phyloP scores from a whole-genome alignment of 2,113 vertebrate species.

The Callipepla californica region DNA sequence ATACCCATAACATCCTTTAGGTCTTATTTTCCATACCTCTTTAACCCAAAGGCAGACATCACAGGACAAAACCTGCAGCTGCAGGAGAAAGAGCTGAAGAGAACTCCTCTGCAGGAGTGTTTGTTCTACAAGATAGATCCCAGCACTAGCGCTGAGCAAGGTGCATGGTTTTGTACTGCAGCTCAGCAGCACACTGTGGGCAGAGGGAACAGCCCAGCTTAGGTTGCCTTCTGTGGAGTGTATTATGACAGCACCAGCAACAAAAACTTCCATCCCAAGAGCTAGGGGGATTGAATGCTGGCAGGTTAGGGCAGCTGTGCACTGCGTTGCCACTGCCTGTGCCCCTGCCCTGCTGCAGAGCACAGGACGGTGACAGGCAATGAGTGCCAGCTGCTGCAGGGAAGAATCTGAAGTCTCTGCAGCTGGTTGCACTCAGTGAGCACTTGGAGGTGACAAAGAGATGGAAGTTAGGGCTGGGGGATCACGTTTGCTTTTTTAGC shows the following conservation, averaged over 20 bases:
- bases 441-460: background rate
- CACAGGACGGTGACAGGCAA: background rate
- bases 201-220: background rate
- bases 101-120: background rate
- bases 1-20: constrained; percentile 26
- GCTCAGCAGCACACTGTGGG: background rate
- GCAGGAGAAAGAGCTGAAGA: background rate
- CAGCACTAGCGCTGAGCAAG: background rate
- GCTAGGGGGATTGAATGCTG: background rate
- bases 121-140: background rate
- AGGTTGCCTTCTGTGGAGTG: background rate
- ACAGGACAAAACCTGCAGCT: background rate
- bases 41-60: background rate
- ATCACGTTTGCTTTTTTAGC: background rate
- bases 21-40: background rate
- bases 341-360: background rate
- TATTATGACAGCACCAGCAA: background rate
- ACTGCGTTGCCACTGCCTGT: background rate
- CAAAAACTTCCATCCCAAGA: background rate
- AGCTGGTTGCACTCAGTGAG: background rate
- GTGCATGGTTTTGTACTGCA: background rate
- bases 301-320: background rate
- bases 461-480: background rate
- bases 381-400: background rate
- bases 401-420: background rate